Base-by-base conservation (phyloP, 2,888 invertebrate species). In the Nectonema munidae region DNA sequence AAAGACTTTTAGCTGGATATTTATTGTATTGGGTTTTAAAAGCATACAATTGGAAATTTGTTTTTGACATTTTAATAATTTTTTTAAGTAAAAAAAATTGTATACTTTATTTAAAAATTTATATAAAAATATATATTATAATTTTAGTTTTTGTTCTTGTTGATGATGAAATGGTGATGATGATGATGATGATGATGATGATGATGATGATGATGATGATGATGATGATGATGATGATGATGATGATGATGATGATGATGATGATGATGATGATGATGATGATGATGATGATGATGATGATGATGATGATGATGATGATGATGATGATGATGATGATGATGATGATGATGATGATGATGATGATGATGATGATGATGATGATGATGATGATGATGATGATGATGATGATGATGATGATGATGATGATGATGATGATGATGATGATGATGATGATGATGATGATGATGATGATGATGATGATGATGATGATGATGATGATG, bases 401-500 rank as follows among this genome's bases (percentile, higher is more conserved):
- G 13, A 37, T 17, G 13, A 33, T 17, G 13, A 37, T 17, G 29
- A 43, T 38, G 18, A 41, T 13, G 15, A 28, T 13, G 28, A 17
- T 18, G 16, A 30, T 16, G 16, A 13, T 39, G 16, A 39, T 38
- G 13, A 39, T 18, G 13, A 17, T 38, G 16, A 38, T 38, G 13
- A 39, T 18, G 13, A 38, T 38, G 13, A 37, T 33, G 13, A 37
- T 33, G 13, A 37, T 33, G 13, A 37, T 33, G 13, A 37, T 33
- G 13, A 37, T 33, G 13, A 37, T 33, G 13, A 37, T 3, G 39
- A 21, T 36, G 41, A 16, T 38, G 20, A 43, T 38, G 32, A 42
- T 42, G 37, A 43, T 42, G 37, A 42, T 42, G 37, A 43, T 42
- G 37, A 42, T 42, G 37, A 42, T 42, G 37, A 42, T 42, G 37